Evolutionary conservation across 2,797 vertebrate species (phyloP).

Genomic region (Brachyalestes nurse): DNA sequence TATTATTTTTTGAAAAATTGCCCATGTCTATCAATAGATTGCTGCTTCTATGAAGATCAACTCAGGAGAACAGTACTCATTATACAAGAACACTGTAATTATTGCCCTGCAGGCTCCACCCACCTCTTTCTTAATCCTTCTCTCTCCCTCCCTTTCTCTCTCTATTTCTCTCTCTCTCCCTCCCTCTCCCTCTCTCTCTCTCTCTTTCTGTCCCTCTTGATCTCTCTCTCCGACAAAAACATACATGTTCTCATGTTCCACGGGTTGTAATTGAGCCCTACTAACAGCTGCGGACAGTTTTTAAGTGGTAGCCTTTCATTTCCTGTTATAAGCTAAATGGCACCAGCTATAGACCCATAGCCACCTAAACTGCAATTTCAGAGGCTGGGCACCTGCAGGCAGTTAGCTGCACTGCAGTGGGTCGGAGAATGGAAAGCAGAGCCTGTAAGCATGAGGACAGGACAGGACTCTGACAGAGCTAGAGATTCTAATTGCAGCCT

Average conservation of each 20-base stretch:
- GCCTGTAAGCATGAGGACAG: constrained; percentile 45
- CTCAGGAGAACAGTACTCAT: constrained; percentile 20
- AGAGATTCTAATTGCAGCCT: constrained; percentile 59
- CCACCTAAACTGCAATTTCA: constrained; percentile 76
- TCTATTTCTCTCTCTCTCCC: not conserved
- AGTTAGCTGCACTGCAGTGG: constrained; percentile 72
- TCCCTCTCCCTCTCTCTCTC: not conserved
- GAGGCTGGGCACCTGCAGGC: constrained; percentile 76
- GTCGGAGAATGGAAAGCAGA: constrained; percentile 47
- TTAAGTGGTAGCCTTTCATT: constrained; percentile 74
- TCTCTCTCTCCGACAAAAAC: constrained; percentile 5
- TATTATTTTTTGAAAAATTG: not conserved
- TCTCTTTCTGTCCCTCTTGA: not conserved
- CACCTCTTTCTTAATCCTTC: not conserved
- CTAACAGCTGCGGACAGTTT: constrained; percentile 55
- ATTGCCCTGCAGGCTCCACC: constrained; percentile 17
- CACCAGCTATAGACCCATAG: constrained; percentile 58
- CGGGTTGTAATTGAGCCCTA: constrained; percentile 63
- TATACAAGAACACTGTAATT: constrained; percentile 43
- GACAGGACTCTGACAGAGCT: constrained; percentile 57
- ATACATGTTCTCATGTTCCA: constrained; percentile 44
- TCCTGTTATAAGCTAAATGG: constrained; percentile 72
- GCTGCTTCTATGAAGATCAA: constrained; percentile 31
- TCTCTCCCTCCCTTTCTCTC: not conserved
- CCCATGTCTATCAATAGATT: constrained; percentile 20